Conservation (phyloP, 2,797 vertebrate genomes). For the Cossypha niveicapilla region DNA sequence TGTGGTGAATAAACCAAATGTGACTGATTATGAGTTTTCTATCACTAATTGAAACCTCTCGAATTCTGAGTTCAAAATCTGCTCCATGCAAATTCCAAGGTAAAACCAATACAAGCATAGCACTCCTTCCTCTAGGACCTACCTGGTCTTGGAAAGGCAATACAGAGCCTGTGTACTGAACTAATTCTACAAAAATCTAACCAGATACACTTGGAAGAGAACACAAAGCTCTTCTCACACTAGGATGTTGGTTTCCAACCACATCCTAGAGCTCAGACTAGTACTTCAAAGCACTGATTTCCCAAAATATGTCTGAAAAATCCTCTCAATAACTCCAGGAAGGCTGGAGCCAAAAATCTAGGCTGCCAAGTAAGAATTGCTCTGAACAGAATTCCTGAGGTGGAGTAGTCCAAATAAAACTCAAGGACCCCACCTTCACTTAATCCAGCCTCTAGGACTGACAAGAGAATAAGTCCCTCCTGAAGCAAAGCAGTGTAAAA, state of each 20-base stretch:
- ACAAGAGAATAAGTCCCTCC: background rate
- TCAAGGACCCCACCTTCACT: background rate
- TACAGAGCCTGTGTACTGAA: background rate
- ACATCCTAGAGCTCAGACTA: background rate
- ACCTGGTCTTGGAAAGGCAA: background rate
- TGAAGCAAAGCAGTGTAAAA: background rate
- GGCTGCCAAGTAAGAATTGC: background rate
- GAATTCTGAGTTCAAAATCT: background rate
- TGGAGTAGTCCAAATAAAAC: background rate
- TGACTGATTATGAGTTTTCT: slow-evolving; percentile 27
- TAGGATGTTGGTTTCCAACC: background rate
- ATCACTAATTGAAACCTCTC: background rate
- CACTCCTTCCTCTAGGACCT: background rate
- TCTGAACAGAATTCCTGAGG: background rate
- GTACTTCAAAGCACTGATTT: background rate
- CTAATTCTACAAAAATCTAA: background rate
- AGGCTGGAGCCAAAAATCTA: background rate
- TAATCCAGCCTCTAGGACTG: background rate
- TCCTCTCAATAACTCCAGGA: background rate
- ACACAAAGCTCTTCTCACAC: background rate
- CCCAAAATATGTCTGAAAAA: background rate
- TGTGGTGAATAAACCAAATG: slow-evolving; percentile 34
- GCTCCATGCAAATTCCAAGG: background rate
- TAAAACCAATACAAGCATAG: background rate
- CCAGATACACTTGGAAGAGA: background rate